These are phyloP conservation scores for Atherix ibis DNA, from an alignment of 2,888 invertebrate genomes.

Conservation along the genomic window DNA sequence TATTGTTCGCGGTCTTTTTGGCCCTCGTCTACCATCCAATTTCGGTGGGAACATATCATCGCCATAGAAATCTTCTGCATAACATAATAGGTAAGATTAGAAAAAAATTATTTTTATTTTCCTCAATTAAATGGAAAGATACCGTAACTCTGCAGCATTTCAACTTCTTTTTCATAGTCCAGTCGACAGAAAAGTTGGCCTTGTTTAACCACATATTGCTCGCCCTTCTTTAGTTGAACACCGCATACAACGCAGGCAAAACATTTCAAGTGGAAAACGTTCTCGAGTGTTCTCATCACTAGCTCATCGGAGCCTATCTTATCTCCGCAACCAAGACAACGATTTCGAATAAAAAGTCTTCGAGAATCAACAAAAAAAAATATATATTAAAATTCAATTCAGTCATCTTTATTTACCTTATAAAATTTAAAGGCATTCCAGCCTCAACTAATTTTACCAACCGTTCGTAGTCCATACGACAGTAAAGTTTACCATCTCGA, in stretches of 20 bases:
- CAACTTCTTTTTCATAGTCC: conserved; percentile 67
- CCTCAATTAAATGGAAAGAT: not conserved
- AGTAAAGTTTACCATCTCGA: conserved; percentile 57
- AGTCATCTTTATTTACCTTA: no score
- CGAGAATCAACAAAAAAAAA: conserved; percentile 3
- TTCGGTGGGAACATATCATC: conserved; percentile 43
- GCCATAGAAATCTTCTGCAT: conserved; percentile 38
- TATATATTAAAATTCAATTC: not conserved
- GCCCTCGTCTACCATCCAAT: conserved; percentile 53
- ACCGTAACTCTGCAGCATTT: conserved; percentile 47
- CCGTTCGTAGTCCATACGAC: conserved; percentile 67
- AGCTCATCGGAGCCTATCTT: conserved; percentile 57
- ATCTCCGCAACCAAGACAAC: conserved; percentile 56
- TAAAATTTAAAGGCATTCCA: no score
- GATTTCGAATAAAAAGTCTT: conserved; percentile 50
- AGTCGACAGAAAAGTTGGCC: conserved; percentile 62
- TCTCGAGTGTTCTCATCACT: conserved; percentile 59
- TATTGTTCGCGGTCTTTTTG: conserved; percentile 69
- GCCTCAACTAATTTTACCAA: no score
- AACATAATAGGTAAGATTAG: not conserved
- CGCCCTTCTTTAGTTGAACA: conserved; percentile 58
- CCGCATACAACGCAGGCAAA: conserved; percentile 68
- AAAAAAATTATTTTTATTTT: not conserved
- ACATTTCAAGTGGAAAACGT: conserved; percentile 63
- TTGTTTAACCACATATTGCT: conserved; percentile 64